Evolutionary conservation across 2,113 vertebrate species (phyloP).

Genomic region (Rhinoptilus africanus): DNA sequence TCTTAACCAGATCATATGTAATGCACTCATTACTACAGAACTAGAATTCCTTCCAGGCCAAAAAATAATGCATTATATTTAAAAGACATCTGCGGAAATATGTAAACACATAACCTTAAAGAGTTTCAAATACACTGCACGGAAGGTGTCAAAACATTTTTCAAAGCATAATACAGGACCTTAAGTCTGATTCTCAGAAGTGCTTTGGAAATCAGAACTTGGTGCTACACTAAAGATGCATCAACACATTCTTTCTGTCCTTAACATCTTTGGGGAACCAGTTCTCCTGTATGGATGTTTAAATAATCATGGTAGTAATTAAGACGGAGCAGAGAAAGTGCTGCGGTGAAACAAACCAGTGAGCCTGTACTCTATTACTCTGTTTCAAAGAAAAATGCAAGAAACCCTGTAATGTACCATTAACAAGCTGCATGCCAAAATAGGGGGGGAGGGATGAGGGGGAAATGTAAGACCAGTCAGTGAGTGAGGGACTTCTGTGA

Average conservation of each 20-base stretch:
- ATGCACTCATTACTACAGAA: neutral
- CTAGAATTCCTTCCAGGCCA: neutral
- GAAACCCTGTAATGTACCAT: neutral
- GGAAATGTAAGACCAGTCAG: neutral
- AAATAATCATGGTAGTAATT: constrained; percentile 35
- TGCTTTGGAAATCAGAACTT: neutral
- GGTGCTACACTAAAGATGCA: neutral
- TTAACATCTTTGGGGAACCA: neutral
- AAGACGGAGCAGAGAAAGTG: neutral
- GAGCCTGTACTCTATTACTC: neutral
- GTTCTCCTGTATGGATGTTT: neutral
- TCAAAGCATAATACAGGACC: constrained; percentile 3
- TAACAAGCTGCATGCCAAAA: neutral
- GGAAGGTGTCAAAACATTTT: constrained; percentile 3
- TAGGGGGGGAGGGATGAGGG: neutral
- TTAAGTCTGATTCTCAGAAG: neutral
- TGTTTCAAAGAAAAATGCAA: constrained; percentile 11
- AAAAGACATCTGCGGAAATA: constrained; percentile 40
- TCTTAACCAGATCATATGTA: neutral
- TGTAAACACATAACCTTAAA: neutral
- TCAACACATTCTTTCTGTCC: neutral
- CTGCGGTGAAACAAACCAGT: neutral
- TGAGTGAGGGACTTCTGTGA: neutral
- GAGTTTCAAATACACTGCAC: neutral
- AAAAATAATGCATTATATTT: constrained; percentile 1